Evolutionary conservation across 2,888 invertebrate species (phyloP).

Genomic region (Tupiocoris notatus): DNA sequence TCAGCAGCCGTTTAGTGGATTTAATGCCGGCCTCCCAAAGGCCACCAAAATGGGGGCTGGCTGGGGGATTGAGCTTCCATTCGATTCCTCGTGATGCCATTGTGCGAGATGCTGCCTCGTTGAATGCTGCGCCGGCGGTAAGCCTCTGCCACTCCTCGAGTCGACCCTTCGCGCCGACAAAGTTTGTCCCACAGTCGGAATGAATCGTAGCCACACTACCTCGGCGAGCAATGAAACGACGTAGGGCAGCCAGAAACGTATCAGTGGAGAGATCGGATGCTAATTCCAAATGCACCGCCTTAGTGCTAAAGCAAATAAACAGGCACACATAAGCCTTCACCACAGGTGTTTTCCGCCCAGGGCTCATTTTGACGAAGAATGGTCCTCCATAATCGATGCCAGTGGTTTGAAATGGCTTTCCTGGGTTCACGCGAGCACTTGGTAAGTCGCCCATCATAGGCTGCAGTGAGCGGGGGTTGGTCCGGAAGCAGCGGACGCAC

Average conservation of each 20-base stretch:
- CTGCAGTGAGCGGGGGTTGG: not conserved
- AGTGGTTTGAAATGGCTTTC: constrained; percentile 15
- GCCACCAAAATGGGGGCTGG: too few relatives aligned
- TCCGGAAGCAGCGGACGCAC: constrained; percentile 40
- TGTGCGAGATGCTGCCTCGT: not conserved
- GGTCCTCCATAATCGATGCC: too few relatives aligned
- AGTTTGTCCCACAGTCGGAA: constrained; percentile 42
- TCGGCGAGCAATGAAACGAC: constrained; percentile 46
- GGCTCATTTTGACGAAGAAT: constrained; percentile 31
- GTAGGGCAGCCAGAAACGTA: constrained; percentile 46
- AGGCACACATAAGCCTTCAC: constrained; percentile 47
- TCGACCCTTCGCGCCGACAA: not conserved
- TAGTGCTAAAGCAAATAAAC: constrained; percentile 50
- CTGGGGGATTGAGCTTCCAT: constrained; percentile 16
- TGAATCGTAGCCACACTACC: too few relatives aligned
- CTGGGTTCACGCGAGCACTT: constrained; percentile 16
- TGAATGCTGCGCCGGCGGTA: not conserved
- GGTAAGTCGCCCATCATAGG: constrained; percentile 45
- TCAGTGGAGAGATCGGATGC: constrained; percentile 45
- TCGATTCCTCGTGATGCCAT: not conserved
- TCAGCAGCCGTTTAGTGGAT: too few relatives aligned
- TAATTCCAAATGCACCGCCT: constrained; percentile 48
- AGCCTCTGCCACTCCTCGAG: not conserved
- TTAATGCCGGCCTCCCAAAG: too few relatives aligned
- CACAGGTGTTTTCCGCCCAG: constrained; percentile 17